Base-by-base conservation (phyloP, 1,140 invertebrate species). In the Drosophila elegans region DNA sequence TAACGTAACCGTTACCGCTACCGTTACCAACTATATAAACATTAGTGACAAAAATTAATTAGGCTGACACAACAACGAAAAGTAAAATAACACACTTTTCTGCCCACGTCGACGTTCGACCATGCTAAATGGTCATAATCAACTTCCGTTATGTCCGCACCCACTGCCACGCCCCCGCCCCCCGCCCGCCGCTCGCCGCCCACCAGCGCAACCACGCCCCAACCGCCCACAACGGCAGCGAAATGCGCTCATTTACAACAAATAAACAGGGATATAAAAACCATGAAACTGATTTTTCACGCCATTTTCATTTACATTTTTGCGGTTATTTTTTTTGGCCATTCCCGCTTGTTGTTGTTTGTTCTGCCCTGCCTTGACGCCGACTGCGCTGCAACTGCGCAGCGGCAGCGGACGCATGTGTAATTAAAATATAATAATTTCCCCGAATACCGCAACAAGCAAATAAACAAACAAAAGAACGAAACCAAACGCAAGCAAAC, bases 371-470 rank as follows among this genome's bases (percentile, higher is more conserved):
- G 77, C 66, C 76, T 42, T 42, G 27, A 11, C 32, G 36, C 52
- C 32, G 41, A 52, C 66, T 45, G 78, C 16, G 36, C 54, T 59
- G 66, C 51, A n/a, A n/a, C 61, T 46, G 55, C 41, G 44, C 49
- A 21, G 54, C 39, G 34, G 42, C 62, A 49, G 71, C 29, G 44
- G 74, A 71, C 83, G 83, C 84, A 89, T 90, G 74, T 89, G 84
- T 89, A 89, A 89, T 89, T 89, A 89, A 89, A 89, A 89, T 89
- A 89, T 89, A 89, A 89, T 89, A 89, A 89, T 88, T 89, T 88
- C 71, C 45, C 60, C 61, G 49, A 84, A 63, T 60, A 59, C 73
- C 72, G 72, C 73, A 71, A 71, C 68, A 71, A 71, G 66, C 62
- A 64, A 69, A 74, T 74, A 59, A 83, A 78, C 60, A 71, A 64